Evolutionary conservation across 2,797 vertebrate genomes (phyloP), one percentile per base, ranked within the genome.

Genomic region (Rhodeus uyekii): DNA sequence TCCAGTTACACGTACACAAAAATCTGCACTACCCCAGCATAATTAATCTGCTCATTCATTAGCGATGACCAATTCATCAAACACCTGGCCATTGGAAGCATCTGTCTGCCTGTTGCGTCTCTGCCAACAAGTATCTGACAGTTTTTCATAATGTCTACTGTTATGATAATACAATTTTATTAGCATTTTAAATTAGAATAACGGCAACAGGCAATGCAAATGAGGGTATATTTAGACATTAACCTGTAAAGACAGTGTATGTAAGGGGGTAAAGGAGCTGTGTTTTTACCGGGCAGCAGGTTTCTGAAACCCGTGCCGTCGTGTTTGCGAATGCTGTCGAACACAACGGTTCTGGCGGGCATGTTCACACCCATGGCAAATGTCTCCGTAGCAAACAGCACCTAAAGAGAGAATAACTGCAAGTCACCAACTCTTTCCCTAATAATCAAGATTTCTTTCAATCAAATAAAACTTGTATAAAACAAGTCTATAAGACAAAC

Each of bases 291-390:
- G n/a, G 97, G 96, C 48, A 96, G 94, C 78, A 98, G 95, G 85
- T 98, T 97, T 81, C 97, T 93, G 82, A 98, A 98, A 84, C 94
- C 90, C 0, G 95, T 94, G 10, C 97, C 97, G 1, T 98, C 97
- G 0, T 98, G 97, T 83, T 98, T 98, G 75, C 97, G 93, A 90
- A 96, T 96, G 84, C 95, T 96, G 92, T 98, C 96, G 0, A 98
- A 98, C 82, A 98, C 96, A 85, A 98, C 97, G 0, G 97, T 98
- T 64, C 97, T 94, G 27, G 97, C 96, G 0, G 97, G 97, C 97
- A 98, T 98, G 89, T 98, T 98, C 50, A 98, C 97, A 0, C 97
- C 97, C 97, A 98, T 98, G 0, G 97, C 97, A 50, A 98, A 98
- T 0, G 97, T 98, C 91, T 98, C 97, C 0, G 97, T 98, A 85